Evolutionary conservation across 1,140 invertebrate genomes (phyloP), one percentile per base, ranked within the genome.

Genomic region (Eupristina koningsbergeri): DNA sequence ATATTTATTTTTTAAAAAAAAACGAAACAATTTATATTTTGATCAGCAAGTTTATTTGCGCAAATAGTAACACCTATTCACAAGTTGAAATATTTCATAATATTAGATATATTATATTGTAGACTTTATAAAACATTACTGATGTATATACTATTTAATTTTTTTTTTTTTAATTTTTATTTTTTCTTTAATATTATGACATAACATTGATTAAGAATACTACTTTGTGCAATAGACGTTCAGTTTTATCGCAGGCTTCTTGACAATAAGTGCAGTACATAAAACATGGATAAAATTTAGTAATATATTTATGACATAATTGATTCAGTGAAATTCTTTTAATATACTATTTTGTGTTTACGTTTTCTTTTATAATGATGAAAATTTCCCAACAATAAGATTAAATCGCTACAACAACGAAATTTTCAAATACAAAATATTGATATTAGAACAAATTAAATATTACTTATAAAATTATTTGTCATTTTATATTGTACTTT

Each of bases 171-270:
- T n/a, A n/a, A n/a, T n/a, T n/a, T n/a, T n/a, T n/a, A n/a, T n/a
- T n/a, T n/a, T n/a, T n/a, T 84, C 41, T 90, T 91, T 89, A 90
- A 89, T 83, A 88, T 87, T 91, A 91, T 85, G 84, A 92, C 89
- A 89, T 91, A 92, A 91, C 91, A 92, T 91, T 92, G 87, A 92
- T 90, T 89, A 85, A 90, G 91, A 87, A 84, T 90, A 91, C 90
- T 90, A 87, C 83, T 87, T 92, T 92, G 91, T 92, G 91, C 92
- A 92, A 89, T 92, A 92, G 91, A 92, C 91, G 88, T 90, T 91
- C 87, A 92, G 91, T 84, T 89, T 90, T 86, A 88, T 90, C 89
- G 87, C 87, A 90, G 89, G 86, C 86, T 88, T 88, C 88, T 88
- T 86, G 75, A 89, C 87, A 91, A 88, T 91, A 86, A 87, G 90